phyloP scores from a whole-genome alignment of 2,888 invertebrate genomes.

The Agrypnus murinus region DNA sequence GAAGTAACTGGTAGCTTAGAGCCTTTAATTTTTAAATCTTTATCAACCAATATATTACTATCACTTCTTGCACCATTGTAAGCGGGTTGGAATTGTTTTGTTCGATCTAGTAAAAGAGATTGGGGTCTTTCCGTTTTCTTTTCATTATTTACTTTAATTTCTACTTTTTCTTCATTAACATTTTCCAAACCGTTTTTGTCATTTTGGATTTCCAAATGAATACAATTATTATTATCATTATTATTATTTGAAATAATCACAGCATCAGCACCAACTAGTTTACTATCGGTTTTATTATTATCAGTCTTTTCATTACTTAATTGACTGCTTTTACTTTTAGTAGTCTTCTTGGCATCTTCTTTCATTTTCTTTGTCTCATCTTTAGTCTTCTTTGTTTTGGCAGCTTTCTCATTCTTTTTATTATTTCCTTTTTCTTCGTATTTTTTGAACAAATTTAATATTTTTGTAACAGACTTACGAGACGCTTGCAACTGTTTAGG shows the following conservation, averaged over 20 bases:
- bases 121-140: conserved; percentile 74
- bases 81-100: conserved; percentile 71
- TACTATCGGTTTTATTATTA: conserved; percentile 28
- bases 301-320: conserved; percentile 53
- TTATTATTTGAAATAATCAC: conserved; percentile 45
- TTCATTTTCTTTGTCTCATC: conserved; percentile 59
- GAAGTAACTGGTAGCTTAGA: conserved; percentile 68
- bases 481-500: conserved; percentile 73
- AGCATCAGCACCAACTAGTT: conserved; percentile 55
- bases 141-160: not conserved
- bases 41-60: conserved; percentile 59
- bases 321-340: conserved; percentile 49
- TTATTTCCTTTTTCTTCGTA: conserved; percentile 72
- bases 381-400: conserved; percentile 59
- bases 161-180: not conserved
- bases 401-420: conserved; percentile 59
- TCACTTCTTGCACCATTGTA: conserved; percentile 73
- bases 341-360: conserved; percentile 55
- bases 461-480: conserved; percentile 82
- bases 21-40: conserved; percentile 59
- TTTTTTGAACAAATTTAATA: conserved; percentile 85
- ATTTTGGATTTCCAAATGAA: conserved; percentile 52
- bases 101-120: conserved; percentile 74
- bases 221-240: conserved; percentile 53
- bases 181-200: not conserved